phyloP scores from a whole-genome alignment of 2,888 invertebrate genomes.

The Barypeithes pellucidus region DNA sequence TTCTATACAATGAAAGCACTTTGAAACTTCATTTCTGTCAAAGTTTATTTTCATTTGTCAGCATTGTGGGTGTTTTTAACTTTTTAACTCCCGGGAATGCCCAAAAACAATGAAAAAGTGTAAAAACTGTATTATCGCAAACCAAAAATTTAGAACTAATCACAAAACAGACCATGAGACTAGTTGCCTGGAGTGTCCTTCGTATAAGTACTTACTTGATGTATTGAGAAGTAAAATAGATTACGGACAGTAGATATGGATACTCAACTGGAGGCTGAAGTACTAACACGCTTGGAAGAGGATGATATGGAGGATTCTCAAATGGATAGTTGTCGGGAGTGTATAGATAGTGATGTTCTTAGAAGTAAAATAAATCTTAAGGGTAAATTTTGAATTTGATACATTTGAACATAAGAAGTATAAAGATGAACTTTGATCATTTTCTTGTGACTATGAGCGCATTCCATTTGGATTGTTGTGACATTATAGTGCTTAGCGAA shows the following conservation, averaged over 20 bases:
- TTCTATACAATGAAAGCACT: no score
- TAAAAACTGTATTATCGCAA: conserved; percentile 6
- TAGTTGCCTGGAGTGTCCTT: conserved; percentile 2
- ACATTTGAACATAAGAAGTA: background rate
- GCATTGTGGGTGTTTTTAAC: no score
- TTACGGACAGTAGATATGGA: background rate
- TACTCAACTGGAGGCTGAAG: background rate
- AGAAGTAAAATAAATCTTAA: no score
- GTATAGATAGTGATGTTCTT: no score
- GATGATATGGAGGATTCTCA: no score
- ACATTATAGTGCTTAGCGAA: no score
- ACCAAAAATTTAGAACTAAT: background rate
- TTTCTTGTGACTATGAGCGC: no score
- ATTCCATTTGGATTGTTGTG: background rate
- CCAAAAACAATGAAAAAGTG: background rate
- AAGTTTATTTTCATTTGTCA: no score
- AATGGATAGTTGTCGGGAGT: no score
- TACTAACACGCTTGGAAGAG: background rate
- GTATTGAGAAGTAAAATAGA: conserved; percentile 19
- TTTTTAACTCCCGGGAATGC: no score
- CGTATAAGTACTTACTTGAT: conserved; percentile 9
- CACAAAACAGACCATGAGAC: conserved; percentile 10
- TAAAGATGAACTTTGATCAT: conserved; percentile 51
- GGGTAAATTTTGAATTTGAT: background rate
- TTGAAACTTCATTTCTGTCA: no score